Evolutionary conservation across 2,888 invertebrate species (phyloP), one percentile per base, ranked within the genome.

Genomic region (Trissonchulus sp.): DNA sequence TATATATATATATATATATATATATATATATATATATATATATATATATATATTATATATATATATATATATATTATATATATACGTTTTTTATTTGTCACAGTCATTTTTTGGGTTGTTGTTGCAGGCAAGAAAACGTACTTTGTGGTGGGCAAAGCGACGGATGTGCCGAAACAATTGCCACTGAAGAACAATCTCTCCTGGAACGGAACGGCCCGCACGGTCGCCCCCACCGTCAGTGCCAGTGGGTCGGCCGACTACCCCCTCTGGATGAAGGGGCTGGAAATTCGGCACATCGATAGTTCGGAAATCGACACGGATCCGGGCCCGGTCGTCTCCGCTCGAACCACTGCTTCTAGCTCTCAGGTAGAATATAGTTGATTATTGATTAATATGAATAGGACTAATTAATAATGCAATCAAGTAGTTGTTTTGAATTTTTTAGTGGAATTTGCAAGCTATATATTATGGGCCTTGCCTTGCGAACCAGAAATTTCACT

Each of bases 101-200:
- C n/a, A n/a, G n/a, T n/a, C n/a, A n/a, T n/a, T n/a, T n/a, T n/a
- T n/a, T n/a, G n/a, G n/a, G n/a, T n/a, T n/a, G n/a, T n/a, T n/a
- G n/a, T 76, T 79, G 34, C 76, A 82, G 83, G 79, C 30, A 79
- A 83, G 79, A 92, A 91, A 85, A 93, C 93, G 0, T 93, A 90
- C 85, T 94, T 94, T 85, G 92, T 94, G 76, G 89, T 90, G 83
- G 91, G 91, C 36, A 77, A 84, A 3, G 33, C 35, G 2, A n/a
- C 71, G 35, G 31, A 30, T 65, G 68, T 65, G 8, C 48, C 48
- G 8, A 48, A 48, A 23, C 48, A 8, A 48, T 23, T 48, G 48
- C 48, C 48, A 48, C 48, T 48, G 48, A 48, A 48, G 8, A 48
- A 48, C 23, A 48, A 48, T 48, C 48, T 48, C 8, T 48, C 48